Conservation (phyloP, 2,113 vertebrate species). For the Loxodonta africana region DNA sequence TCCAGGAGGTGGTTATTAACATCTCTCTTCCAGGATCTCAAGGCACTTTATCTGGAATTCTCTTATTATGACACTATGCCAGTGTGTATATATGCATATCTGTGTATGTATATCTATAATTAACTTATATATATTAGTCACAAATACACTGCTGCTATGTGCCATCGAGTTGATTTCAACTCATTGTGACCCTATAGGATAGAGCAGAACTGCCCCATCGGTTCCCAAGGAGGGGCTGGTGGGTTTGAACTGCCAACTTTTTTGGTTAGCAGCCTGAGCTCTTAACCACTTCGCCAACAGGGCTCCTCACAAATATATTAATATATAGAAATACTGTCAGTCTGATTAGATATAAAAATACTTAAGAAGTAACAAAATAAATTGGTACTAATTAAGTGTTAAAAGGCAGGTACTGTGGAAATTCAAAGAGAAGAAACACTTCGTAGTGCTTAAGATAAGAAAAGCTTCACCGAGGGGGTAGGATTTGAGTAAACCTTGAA, state of each 20-base stretch:
- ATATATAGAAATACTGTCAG: background rate
- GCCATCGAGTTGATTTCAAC: too few species aligned
- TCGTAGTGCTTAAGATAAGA: background rate
- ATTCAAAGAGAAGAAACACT: background rate
- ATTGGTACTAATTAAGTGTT: background rate
- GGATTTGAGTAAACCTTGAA: background rate
- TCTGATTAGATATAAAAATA: constrained; percentile 46
- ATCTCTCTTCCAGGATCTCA: background rate
- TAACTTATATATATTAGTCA: background rate
- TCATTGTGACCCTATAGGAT: too few species aligned
- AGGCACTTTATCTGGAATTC: constrained; percentile 23
- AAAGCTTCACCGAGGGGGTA: background rate
- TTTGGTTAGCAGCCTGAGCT: too few species aligned
- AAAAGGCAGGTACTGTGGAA: background rate
- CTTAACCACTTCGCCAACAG: too few species aligned
- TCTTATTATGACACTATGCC: background rate
- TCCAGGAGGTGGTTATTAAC: background rate
- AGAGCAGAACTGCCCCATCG: too few species aligned
- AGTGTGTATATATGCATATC: background rate
- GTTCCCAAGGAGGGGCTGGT: too few species aligned
- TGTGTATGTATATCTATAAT: background rate
- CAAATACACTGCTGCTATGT: background rate
- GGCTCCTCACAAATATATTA: background rate
- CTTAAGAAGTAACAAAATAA: constrained; percentile 22
- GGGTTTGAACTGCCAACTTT: too few species aligned